Percentiles rank a stretch among this genome's conserved stretches.
phyloP scores from a whole-genome alignment of 2,888 invertebrate species.

The Xylota segnis region DNA sequence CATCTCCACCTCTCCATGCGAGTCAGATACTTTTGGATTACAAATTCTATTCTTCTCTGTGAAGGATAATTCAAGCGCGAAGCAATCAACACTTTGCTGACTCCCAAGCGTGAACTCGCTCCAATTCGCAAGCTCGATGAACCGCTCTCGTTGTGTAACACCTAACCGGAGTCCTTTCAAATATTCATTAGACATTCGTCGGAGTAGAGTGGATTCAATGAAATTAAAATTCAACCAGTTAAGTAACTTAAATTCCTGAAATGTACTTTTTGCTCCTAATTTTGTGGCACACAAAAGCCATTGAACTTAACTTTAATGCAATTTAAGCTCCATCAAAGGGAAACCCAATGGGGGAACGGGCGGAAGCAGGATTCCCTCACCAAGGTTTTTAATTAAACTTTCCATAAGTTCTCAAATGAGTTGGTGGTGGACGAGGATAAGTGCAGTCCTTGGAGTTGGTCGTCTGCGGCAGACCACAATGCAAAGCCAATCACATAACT shows the following conservation, averaged over 20 bases:
- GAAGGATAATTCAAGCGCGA: slow-evolving; percentile 11
- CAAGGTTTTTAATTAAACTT: slow-evolving; percentile 44
- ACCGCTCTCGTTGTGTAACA: not conserved
- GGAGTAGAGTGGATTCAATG: slow-evolving; percentile 3
- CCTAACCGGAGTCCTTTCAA: not conserved
- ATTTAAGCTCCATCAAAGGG: slow-evolving; percentile 21
- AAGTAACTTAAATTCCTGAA: not conserved
- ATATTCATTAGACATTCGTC: not conserved
- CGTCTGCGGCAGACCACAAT: slow-evolving; percentile 29
- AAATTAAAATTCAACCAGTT: slow-evolving; percentile 28
- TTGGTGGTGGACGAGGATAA: not conserved
- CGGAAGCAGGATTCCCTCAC: not conserved
- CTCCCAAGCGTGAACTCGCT: slow-evolving; percentile 14
- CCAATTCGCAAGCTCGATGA: slow-evolving; percentile 7
- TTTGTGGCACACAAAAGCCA: slow-evolving; percentile 14
- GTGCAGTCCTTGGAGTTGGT: not conserved
- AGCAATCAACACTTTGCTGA: slow-evolving; percentile 2
- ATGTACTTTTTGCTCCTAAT: not conserved
- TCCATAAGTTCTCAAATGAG: slow-evolving; percentile 9
- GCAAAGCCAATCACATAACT: slow-evolving; percentile 8
- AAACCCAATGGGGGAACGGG: not conserved
- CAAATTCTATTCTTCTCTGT: slow-evolving; percentile 11
- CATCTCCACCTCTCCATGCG: not conserved
- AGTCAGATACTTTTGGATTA: not conserved
- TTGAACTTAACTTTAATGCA: slow-evolving; percentile 21